A percentile compares a stretch with the other conserved stretches of the same genome.
Conservation (phyloP, 2,888 invertebrate species). For the Shargacucullia verbasci region DNA sequence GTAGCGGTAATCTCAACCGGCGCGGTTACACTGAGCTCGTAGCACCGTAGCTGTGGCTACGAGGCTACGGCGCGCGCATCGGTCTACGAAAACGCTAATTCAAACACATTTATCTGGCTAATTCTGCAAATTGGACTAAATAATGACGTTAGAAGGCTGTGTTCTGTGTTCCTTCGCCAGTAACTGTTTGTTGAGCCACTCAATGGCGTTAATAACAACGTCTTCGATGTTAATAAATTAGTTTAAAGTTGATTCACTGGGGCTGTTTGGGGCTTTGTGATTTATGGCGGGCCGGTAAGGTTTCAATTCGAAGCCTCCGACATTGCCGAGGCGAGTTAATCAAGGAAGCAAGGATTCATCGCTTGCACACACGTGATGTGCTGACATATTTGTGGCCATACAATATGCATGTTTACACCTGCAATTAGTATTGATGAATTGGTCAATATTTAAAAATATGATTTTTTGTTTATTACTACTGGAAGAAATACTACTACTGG, state of each 20-base stretch:
- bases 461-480: too few species aligned
- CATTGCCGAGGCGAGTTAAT: slow-evolving; percentile 46
- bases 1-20: slow-evolving; percentile 62
- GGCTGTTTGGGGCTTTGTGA: slow-evolving; percentile 54
- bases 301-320: slow-evolving; percentile 59
- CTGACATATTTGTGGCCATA: not conserved
- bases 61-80: slow-evolving; percentile 85
- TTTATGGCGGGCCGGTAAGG: slow-evolving; percentile 61
- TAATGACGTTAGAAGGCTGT: slow-evolving; percentile 80
- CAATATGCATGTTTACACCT: not conserved
- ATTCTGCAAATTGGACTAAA: slow-evolving; percentile 87
- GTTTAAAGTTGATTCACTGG: slow-evolving; percentile 73
- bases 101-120: slow-evolving; percentile 87
- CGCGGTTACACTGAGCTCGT: slow-evolving; percentile 74
- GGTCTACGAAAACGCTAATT: slow-evolving; percentile 82
- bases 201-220: slow-evolving; percentile 75
- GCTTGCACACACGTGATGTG: not conserved
- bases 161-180: slow-evolving; percentile 71
- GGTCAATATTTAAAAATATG: too few species aligned
- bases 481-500: too few species aligned
- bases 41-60: slow-evolving; percentile 62
- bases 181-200: slow-evolving; percentile 73
- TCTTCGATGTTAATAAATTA: slow-evolving; percentile 77
- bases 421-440: too few species aligned
- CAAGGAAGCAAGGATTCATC: slow-evolving; percentile 11